Conservation (phyloP, 2,113 vertebrate genomes). For the Apaloderma vittatum region DNA sequence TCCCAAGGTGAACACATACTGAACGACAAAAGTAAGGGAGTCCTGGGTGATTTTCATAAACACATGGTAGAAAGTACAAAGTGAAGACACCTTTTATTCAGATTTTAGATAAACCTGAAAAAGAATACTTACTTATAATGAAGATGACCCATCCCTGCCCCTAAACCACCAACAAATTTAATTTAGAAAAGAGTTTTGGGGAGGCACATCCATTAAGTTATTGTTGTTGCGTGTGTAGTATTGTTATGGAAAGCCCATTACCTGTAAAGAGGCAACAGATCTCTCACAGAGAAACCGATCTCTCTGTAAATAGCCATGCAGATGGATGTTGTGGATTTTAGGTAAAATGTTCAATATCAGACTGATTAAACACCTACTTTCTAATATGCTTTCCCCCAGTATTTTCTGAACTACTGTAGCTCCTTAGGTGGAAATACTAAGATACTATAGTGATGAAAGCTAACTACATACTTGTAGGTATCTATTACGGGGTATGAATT, state of each 20-base stretch:
- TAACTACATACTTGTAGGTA: not conserved
- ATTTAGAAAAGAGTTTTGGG: not conserved
- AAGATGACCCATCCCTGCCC: not conserved
- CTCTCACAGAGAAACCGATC: not conserved
- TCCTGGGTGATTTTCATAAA: not conserved
- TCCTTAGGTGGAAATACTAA: not conserved
- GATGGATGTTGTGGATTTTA: not conserved
- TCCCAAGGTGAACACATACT: not conserved
- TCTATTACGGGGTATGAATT: not conserved
- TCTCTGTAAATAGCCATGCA: not conserved
- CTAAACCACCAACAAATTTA: not conserved
- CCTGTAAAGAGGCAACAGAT: not conserved
- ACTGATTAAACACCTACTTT: not conserved
- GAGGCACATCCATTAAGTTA: not conserved
- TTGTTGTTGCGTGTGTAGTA: not conserved
- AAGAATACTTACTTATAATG: not conserved
- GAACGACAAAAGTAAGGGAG: not conserved
- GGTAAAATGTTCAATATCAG: not conserved
- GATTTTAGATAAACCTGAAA: not conserved
- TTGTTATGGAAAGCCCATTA: not conserved
- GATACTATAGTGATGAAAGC: not conserved
- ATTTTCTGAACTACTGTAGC: not conserved
- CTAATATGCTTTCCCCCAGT: not conserved
- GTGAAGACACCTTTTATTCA: not conserved
- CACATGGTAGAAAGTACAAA: not conserved